These are phyloP conservation scores for Iguana delicatissima DNA, from an alignment of 2,797 vertebrate genomes.

Conservation along the genomic window DNA sequence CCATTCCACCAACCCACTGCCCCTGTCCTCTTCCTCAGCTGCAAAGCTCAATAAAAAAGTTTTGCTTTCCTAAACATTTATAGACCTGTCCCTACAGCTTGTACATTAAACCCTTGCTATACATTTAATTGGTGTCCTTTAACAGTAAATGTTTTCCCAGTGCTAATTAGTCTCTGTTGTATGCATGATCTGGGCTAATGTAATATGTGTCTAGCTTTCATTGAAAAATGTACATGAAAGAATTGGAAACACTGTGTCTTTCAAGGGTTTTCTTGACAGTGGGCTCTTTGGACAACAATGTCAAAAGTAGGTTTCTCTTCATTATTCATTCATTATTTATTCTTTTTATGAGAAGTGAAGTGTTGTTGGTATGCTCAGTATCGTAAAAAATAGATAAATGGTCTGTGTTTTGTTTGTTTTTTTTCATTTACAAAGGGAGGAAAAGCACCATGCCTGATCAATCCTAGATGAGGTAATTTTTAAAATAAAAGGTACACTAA, in stretches of 20 bases:
- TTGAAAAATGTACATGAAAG: background rate
- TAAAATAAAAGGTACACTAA: background rate
- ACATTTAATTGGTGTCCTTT: background rate
- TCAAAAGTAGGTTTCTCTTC: background rate
- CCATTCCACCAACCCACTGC: too few species aligned
- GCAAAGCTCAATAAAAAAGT: too few species aligned
- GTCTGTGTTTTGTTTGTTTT: background rate
- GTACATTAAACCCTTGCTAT: background rate
- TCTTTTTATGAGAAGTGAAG: conserved; percentile 17
- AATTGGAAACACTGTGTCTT: background rate
- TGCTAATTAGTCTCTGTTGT: background rate
- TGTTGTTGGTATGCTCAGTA: background rate
- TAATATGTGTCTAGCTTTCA: background rate
- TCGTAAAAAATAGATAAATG: background rate
- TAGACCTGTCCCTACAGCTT: too few species aligned
- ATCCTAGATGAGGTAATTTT: background rate
- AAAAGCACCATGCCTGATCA: background rate
- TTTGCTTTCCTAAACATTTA: background rate
- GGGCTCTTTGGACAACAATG: background rate
- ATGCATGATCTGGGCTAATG: background rate
- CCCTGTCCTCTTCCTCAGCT: background rate
- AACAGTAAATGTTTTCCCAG: background rate
- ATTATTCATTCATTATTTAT: background rate
- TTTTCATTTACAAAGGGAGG: background rate
- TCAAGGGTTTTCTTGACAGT: background rate